These are phyloP conservation scores for Nesidiocoris tenuis DNA, from an alignment of 2,888 invertebrate genomes.

Conservation along the genomic window DNA sequence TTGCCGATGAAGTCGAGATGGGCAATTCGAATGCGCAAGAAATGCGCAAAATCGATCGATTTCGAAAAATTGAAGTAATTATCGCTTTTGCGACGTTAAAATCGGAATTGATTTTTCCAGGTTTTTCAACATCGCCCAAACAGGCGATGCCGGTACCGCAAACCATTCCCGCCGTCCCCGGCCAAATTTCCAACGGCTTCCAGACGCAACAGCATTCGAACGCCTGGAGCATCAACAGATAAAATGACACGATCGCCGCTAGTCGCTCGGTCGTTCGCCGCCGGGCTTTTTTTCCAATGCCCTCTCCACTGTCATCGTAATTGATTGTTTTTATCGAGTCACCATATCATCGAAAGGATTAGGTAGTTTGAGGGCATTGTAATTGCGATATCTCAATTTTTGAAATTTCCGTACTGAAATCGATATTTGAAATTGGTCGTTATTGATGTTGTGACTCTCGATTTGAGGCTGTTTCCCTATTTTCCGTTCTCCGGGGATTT, in stretches of 20 bases:
- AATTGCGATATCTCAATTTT: no score
- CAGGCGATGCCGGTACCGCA: slow-evolving; percentile 39
- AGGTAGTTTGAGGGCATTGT: no score
- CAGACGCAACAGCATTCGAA: slow-evolving; percentile 33
- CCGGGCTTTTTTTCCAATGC: not conserved
- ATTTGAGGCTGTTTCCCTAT: no score
- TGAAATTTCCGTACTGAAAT: no score
- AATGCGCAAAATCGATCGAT: no score
- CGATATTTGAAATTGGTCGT: no score
- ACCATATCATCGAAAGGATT: not conserved
- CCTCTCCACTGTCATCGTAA: not conserved
- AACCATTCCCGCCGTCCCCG: slow-evolving; percentile 11
- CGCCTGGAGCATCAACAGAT: slow-evolving; percentile 46
- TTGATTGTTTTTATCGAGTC: not conserved
- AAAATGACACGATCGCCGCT: slow-evolving; percentile 22
- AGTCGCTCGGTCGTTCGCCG: not conserved
- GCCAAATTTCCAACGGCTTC: slow-evolving; percentile 22
- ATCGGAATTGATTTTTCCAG: slow-evolving; percentile 21
- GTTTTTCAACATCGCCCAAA: slow-evolving; percentile 45
- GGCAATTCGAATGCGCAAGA: no score
- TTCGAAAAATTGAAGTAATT: no score
- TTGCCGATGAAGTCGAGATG: no score
- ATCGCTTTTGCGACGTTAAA: no score
- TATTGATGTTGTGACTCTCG: no score
- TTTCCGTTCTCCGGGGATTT: no score